phyloP scores from a whole-genome alignment of 2,888 invertebrate genomes.

The Marasmarcha lunaedactyla region DNA sequence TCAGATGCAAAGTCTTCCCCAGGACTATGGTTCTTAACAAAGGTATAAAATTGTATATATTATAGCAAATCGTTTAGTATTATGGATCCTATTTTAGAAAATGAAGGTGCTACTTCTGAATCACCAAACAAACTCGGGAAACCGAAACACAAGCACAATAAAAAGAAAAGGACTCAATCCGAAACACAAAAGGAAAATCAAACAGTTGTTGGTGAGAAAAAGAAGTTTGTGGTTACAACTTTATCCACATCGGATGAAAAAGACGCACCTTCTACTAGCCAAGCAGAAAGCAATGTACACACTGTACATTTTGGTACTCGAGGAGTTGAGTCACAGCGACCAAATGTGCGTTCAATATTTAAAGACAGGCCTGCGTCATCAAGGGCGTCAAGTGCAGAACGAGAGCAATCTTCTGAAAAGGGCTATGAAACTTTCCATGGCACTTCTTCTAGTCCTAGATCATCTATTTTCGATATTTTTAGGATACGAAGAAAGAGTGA shows the following conservation, averaged over 20 bases:
- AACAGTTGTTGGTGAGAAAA: conserved; percentile 54
- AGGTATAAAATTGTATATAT: conserved; percentile 28
- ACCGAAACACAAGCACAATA: conserved; percentile 45
- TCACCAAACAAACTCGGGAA: conserved; percentile 51
- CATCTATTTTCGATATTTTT: conserved; percentile 65
- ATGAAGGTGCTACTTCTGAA: conserved; percentile 53
- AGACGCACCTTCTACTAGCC: conserved; percentile 34
- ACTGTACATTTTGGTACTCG: conserved; percentile 64
- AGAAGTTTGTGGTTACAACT: conserved; percentile 56
- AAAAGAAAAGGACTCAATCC: conserved; percentile 44
- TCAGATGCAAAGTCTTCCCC: conserved; percentile 34
- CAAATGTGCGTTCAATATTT: conserved; percentile 56
- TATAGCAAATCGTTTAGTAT: conserved; percentile 10
- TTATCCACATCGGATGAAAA: conserved; percentile 43
- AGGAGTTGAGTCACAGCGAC: conserved; percentile 56
- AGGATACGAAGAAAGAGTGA: conserved; percentile 61
- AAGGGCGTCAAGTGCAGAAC: conserved; percentile 51
- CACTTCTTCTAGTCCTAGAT: conserved; percentile 59
- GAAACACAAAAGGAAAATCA: conserved; percentile 41
- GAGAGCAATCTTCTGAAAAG: conserved; percentile 40
- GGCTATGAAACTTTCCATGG: conserved; percentile 65
- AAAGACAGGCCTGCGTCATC: conserved; percentile 42
- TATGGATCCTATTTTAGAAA: conserved; percentile 66
- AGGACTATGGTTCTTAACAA: conserved; percentile 43
- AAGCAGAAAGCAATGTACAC: conserved; percentile 49